Evolutionary conservation across 2,113 vertebrate genomes (phyloP), one percentile per base, ranked within the genome.

Genomic region (Psophia crepitans): DNA sequence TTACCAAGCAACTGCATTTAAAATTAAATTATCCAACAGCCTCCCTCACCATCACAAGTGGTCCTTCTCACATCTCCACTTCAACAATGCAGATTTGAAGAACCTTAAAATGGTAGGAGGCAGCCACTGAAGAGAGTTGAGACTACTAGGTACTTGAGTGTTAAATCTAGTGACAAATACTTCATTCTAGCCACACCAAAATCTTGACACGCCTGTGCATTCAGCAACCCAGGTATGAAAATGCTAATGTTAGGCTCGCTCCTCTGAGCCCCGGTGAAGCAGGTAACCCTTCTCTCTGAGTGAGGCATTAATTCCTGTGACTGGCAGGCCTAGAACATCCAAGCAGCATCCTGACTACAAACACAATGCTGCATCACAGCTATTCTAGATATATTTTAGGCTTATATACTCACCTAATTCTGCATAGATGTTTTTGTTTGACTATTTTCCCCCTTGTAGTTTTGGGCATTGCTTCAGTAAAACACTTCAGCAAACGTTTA

Each of bases 291-390:
- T 69, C 28, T 79, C 26, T 56, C 22, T 0, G 3, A n/a, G n/a
- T 43, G 43, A 43, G 21, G 8, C 17, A 23, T 39, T 79, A 46
- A 35, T 32, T 22, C 30, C 11, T 14, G 5, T 6, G 5, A 69
- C 5, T 3, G 1, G 12, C 1, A 10, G 28, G 17, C n/a, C 0
- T 8, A 33, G 19, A 10, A 10, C 43, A 11, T 48, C 49, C 37
- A 83, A 32, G 26, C 20, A 84, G 28, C 41, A 66, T 30, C 33
- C 9, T 35, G 48, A 46, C 35, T 71, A 4, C 19, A 68, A 58
- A n/a, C 2, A 24, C 3, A 3, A 82, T 39, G n/a, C 33, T 75
- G 30, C 19, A 78, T 26, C 24, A 68, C 43, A 60, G n/a, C 28
- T 48, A 46, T 39, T 93, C 21, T 68, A 66, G 49, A 57, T 12